Percentiles rank a stretch among this genome's conserved stretches.
Evolutionary conservation across 2,888 invertebrate species (phyloP).

Genomic region (Galeruca laticollis): DNA sequence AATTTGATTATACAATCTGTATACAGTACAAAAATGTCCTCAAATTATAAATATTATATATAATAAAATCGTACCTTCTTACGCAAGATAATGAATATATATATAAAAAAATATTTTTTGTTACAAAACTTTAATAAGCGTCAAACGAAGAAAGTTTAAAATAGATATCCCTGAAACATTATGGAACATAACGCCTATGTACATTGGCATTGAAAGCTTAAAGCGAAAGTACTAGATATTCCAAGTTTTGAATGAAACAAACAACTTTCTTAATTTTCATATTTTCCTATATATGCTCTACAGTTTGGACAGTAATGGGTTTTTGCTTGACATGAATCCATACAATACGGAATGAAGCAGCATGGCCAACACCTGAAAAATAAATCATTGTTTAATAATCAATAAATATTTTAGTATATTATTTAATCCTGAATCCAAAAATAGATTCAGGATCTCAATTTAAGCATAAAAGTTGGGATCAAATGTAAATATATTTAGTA

Average conservation of each 20-base stretch:
- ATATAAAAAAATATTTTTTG: too few species aligned
- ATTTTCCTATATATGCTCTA: constrained; percentile 64
- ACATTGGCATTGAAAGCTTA: background rate
- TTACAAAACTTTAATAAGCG: too few species aligned
- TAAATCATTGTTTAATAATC: constrained; percentile 30
- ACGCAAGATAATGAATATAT: too few species aligned
- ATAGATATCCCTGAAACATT: background rate
- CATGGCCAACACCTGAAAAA: constrained; percentile 66
- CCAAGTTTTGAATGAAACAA: background rate
- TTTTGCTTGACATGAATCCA: constrained; percentile 64
- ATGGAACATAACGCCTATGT: background rate
- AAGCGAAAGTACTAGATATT: background rate
- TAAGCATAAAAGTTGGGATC: too few species aligned
- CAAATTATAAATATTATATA: too few species aligned
- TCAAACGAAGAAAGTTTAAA: background rate
- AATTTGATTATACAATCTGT: too few species aligned
- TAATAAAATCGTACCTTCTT: too few species aligned
- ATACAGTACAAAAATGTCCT: too few species aligned
- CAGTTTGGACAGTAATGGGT: constrained; percentile 69
- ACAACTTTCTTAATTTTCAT: constrained; percentile 48
- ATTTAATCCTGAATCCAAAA: too few species aligned
- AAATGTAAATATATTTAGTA: too few species aligned
- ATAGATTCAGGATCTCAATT: too few species aligned
- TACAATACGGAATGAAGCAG: constrained; percentile 67
- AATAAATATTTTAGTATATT: background rate